Base-by-base conservation (phyloP, 2,888 invertebrate species). In the Leptinotarsa peninsularis region DNA sequence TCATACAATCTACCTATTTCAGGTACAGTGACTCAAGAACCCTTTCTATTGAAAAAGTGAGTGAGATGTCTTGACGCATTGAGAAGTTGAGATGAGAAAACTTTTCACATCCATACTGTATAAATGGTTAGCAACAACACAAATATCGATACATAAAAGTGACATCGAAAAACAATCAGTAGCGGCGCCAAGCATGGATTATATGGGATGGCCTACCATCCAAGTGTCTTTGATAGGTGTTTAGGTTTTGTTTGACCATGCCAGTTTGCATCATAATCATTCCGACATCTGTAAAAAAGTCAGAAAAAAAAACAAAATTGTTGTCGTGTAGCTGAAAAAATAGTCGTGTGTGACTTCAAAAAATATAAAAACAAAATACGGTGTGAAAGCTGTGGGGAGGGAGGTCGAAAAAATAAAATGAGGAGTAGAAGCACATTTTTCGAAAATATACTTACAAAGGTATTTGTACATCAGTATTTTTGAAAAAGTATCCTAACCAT, bases 181-280 rank as follows among this genome's bases (percentile, higher is more conserved):
- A 72, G 18, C 63, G 80, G 79, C 81, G 76, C 70, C 74, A 81
- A 80, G 81, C 81, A 71, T 75, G 73, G 73, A 76, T 79, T 68
- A 56, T 43, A 60, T 70, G 84, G 85, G 85, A 84, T 82, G 85
- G 85, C 95, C 93, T 95, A 95, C 95, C 95, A 93, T 95, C 94
- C 91, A 93, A 90, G 89, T 91, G 92, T 91, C 86, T 88, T 86
- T 88, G 88, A 87, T 88, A 89, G 89, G 91, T 91, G 92, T 93
- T 95, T 91, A 93, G 91, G 90, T 92, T 93, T 91, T 95, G 94
- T 93, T 95, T 96, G 93, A 96, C 95, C 96, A 96, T 96, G 92
- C 96, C 96, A 90, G 95, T 93, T 94, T 96, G 95, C 95, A 96
- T 95, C 96, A 96, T 95, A 93, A 96, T 95, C 96, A 96, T 96